Evolutionary conservation across 1,140 invertebrate genomes (phyloP), one percentile per base, ranked within the genome.

Genomic region (Procambarus clarkii): DNA sequence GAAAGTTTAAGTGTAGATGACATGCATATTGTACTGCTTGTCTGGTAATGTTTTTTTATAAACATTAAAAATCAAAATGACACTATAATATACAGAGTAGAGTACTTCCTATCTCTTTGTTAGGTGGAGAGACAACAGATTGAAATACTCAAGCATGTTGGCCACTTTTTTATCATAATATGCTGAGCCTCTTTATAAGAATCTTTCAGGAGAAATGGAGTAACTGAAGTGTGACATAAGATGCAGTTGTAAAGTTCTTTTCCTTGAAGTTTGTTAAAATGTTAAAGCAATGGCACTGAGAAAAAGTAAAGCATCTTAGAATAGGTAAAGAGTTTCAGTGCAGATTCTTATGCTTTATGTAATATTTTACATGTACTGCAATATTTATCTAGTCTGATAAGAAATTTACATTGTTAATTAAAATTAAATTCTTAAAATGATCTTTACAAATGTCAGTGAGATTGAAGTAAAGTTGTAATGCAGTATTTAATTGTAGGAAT

Each of bases 11-110:
- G 45, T 76, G 74, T 79, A 77, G 46, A 21, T 45, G 78, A 88
- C 58, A 34, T 80, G 54, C 85, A 54, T 80, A n/a, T 54, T 24
- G 13, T 44, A 44, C 34, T 82, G 45, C 58, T 64, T 88, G 77
- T 88, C 76, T 88, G 78, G 77, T 80, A 80, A 69, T 88, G 86
- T 80, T 80, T 60, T 69, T 48, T 60, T 80, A 34, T 69, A 48
- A 80, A 79, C 54, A 79, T 80, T 87, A n/a, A 80, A 80, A 88
- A 88, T 88, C 86, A 88, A 88, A 88, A 80, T 80, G 69, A 85
- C 45, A 80, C 15, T 88, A 69, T 88, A 80, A 76, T 34, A 54
- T 80, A 79, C 48, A 58, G 86, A 78, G 74, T 80, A 69, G 46
- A 5, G 13, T 54, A 54, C 13, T 54, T 44, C 64, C 69, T 46